Evolutionary conservation across 92 coral and sea anemone genomes (phyloP).

Genomic region (Diadumene lineata): DNA sequence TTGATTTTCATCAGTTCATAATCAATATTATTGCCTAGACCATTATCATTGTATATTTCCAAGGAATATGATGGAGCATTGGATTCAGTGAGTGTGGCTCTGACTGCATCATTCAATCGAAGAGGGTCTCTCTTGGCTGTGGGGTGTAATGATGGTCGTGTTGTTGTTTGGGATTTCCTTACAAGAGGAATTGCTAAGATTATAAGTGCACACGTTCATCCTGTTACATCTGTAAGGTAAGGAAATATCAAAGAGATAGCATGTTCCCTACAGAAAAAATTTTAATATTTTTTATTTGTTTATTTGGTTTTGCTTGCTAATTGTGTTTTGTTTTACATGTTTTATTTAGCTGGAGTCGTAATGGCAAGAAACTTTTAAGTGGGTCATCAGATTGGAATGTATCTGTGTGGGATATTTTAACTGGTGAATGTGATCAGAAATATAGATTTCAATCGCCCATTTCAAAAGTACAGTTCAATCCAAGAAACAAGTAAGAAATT

Average conservation of each 20-base stretch:
- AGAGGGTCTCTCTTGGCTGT: slow-evolving; percentile 96
- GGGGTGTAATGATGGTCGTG: slow-evolving; percentile 98
- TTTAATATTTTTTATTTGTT: background rate
- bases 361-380: slow-evolving; percentile 91
- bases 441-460: slow-evolving; percentile 96
- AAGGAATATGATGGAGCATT: slow-evolving; percentile 97
- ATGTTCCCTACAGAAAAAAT: too few relatives aligned
- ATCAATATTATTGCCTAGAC: background rate
- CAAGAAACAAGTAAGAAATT: slow-evolving; percentile 97
- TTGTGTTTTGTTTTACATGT: background rate
- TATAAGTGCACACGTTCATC: slow-evolving; percentile 98
- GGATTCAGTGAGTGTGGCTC: slow-evolving; percentile 97
- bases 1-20: too few relatives aligned
- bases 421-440: slow-evolving; percentile 95
- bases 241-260: background rate
- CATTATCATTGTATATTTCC: background rate
- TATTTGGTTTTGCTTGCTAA: background rate
- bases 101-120: slow-evolving; percentile 92
- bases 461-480: slow-evolving; percentile 97
- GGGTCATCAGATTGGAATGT: slow-evolving; percentile 98
- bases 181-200: slow-evolving; percentile 98
- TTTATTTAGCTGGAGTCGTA: slow-evolving; percentile 91
- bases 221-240: slow-evolving; percentile 93
- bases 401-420: slow-evolving; percentile 94
- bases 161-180: slow-evolving; percentile 96